Evolutionary conservation across 2,888 invertebrate genomes (phyloP), one percentile per base, ranked within the genome.

Genomic region (Pterostichus niger): DNA sequence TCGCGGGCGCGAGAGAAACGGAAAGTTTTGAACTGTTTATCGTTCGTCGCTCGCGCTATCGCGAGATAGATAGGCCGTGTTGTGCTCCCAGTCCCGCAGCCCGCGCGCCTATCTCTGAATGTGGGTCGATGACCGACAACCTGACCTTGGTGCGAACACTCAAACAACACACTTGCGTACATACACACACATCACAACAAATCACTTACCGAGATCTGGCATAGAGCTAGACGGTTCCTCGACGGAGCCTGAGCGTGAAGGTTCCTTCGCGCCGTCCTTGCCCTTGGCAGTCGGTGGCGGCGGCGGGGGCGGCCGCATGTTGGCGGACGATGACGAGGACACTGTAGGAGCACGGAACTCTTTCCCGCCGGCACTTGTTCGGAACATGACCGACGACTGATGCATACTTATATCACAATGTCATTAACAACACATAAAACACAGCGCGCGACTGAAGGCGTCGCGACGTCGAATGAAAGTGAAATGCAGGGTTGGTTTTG

Each of bases 181-280:
- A n/a, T 13, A 33, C 49, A 52, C 49, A 52, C 10, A 24, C 7
- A 33, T 33, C 17, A 46, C 24, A 49, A 46, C 9, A 64, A 46
- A 10, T 11, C 10, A 92, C 95, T 95, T 89, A 96, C 96, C 96
- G 91, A 96, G 92, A 92, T 96, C 96, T 85, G 96, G 96, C 90
- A 96, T 96, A 87, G 96, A 96, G 91, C 96, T 96, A 86, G 96
- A 95, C 10, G 96, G 96, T 89, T 96, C 96, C 91, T 96, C 96
- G 89, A 94, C 91, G 85, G 88, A 89, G 61, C 33, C 5, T 15
- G 40, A 40, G 40, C 71, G 52, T 5, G 71, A 75, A 33, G 77
- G 15, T 17, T 77, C 44, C 31, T 83, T 54, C 24, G 15, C 44
- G 68, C 35, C 44, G 75, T 52, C 49, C 49, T 75, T 49, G 49